Conservation (phyloP, 1,140 invertebrate species). For the Drosophila seguyi region DNA sequence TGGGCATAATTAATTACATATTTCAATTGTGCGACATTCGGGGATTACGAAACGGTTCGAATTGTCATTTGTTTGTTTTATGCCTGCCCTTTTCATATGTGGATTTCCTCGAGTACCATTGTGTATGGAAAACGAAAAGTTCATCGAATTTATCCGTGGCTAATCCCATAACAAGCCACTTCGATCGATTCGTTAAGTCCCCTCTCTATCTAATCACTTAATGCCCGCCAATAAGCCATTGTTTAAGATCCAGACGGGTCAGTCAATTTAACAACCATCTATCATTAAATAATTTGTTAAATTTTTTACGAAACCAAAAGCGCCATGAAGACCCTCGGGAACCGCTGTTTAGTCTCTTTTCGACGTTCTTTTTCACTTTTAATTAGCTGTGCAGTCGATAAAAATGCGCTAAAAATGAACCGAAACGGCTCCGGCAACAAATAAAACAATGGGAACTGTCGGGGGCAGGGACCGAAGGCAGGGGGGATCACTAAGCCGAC, state of each 20-base stretch:
- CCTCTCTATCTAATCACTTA: constrained; percentile 67
- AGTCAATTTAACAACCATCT: constrained; percentile 77
- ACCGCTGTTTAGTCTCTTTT: constrained; percentile 10
- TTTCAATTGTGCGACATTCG: constrained; percentile 76
- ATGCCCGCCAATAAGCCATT: constrained; percentile 55
- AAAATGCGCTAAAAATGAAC: constrained; percentile 76
- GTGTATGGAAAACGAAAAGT: constrained; percentile 27
- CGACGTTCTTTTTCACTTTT: constrained; percentile 67
- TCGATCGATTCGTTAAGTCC: constrained; percentile 23
- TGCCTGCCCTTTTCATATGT: constrained; percentile 31
- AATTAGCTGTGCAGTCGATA: constrained; percentile 81
- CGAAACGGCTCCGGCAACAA: constrained; percentile 40
- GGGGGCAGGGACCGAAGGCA: not conserved
- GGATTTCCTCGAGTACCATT: constrained; percentile 25
- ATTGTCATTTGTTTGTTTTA: constrained; percentile 41
- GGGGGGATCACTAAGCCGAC: constrained; percentile 25
- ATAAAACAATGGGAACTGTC: constrained; percentile 22
- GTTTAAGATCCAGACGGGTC: constrained; percentile 53
- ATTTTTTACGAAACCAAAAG: constrained; percentile 66
- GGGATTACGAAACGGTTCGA: constrained; percentile 67
- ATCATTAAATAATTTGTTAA: constrained; percentile 83
- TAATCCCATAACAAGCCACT: constrained; percentile 44
- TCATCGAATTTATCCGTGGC: constrained; percentile 12
- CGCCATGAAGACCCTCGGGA: constrained; percentile 64
- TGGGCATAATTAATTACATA: constrained; percentile 76